A percentile compares a stretch with the other conserved stretches of the same genome.
These are phyloP conservation scores for Notarius lentiginosus DNA, from an alignment of 2,113 vertebrate species.

Conservation along the genomic window DNA sequence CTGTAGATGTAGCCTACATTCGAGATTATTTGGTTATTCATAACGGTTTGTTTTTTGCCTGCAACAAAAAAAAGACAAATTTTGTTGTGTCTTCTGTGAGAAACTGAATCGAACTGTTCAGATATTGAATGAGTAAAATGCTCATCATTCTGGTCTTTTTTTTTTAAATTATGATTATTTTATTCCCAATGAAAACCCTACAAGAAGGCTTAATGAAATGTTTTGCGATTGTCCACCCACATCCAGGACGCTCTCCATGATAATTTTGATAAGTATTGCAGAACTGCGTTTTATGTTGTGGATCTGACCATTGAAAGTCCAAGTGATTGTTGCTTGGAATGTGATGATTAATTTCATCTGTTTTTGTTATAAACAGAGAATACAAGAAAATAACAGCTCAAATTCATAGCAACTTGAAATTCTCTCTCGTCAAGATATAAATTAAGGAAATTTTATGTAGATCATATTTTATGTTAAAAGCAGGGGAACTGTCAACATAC, in stretches of 20 bases:
- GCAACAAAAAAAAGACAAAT: background rate
- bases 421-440: slow-evolving; percentile 39
- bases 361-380: background rate
- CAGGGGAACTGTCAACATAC: background rate
- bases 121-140: slow-evolving; percentile 15
- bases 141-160: background rate
- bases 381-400: background rate
- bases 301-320: background rate
- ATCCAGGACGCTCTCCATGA: background rate
- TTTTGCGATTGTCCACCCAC: background rate
- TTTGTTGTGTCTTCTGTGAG: background rate
- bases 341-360: background rate
- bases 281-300: background rate
- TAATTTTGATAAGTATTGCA: background rate
- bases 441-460: slow-evolving; percentile 31
- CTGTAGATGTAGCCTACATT: background rate
- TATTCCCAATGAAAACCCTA: background rate
- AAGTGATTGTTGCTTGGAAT: background rate
- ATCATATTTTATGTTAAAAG: background rate
- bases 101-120: slow-evolving; percentile 1
- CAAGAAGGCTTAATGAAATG: background rate
- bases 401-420: background rate
- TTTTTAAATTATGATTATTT: background rate
- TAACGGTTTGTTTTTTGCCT: background rate
- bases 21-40: background rate